Conservation (phyloP, 1,140 invertebrate species). For the Popillia japonica region DNA sequence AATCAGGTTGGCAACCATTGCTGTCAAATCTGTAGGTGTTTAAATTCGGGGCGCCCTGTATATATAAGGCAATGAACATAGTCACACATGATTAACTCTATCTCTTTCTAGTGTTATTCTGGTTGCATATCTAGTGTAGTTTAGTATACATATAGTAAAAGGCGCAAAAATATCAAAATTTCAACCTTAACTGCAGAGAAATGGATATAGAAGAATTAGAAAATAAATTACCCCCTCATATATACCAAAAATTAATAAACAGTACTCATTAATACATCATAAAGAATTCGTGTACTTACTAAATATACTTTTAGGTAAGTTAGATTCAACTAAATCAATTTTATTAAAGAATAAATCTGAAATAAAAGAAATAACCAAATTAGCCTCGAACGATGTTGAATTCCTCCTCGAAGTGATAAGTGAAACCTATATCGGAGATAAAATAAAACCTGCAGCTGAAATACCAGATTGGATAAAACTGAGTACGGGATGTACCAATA, state of each 20-base stretch:
- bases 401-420: constrained; percentile 26
- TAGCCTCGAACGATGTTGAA: constrained; percentile 40
- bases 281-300: background rate
- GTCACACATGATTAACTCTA: no score
- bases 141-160: no score
- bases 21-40: no score
- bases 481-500: constrained; percentile 67
- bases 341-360: background rate
- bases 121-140: no score
- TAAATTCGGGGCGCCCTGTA: no score
- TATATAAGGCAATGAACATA: no score
- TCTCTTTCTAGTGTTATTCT: no score
- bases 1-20: no score
- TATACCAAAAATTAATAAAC: background rate
- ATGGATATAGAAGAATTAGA: background rate
- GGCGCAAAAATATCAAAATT: no score
- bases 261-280: background rate
- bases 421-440: constrained; percentile 42
- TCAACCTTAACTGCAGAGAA: no score
- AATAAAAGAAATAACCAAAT: constrained; percentile 33
- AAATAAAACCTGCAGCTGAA: constrained; percentile 43
- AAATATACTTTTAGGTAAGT: constrained; percentile 25
- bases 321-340: constrained; percentile 25
- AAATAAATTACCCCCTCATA: background rate
- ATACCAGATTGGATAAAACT: constrained; percentile 60